Evolutionary conservation across 2,888 invertebrate species (phyloP).

Genomic region (Reticulitermes lucifugus): DNA sequence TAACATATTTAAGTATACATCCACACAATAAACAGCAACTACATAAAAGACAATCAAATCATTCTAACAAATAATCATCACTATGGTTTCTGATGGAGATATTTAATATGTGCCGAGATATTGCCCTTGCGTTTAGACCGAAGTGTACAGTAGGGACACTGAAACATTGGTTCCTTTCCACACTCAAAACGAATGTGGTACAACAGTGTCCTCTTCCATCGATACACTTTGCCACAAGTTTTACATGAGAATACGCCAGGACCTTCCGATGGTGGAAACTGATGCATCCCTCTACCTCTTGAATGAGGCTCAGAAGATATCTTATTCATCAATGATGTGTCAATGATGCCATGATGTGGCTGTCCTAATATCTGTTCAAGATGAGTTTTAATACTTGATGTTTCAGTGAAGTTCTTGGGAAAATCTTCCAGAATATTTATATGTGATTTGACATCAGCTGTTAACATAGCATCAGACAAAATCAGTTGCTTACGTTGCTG

Average conservation of each 20-base stretch:
- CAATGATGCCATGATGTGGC: neutral
- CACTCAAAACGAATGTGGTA: constrained; percentile 44
- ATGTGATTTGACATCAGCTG: neutral
- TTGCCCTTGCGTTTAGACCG: constrained; percentile 50
- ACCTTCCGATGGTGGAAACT: constrained; percentile 26
- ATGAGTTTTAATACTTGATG: neutral
- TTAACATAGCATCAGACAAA: neutral
- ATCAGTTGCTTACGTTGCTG: neutral
- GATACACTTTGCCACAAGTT: constrained; percentile 45
- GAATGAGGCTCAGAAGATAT: neutral
- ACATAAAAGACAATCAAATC: neutral
- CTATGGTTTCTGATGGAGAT: constrained; percentile 32
- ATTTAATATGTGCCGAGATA: constrained; percentile 45
- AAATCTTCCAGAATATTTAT: neutral
- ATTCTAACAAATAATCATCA: neutral
- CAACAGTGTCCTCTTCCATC: constrained; percentile 45
- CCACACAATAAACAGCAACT: too few relatives aligned
- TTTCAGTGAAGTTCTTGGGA: neutral
- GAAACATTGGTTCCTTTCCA: constrained; percentile 54
- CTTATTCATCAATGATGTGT: neutral
- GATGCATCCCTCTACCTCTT: neutral
- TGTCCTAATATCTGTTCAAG: neutral
- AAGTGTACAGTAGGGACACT: constrained; percentile 56
- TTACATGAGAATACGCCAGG: constrained; percentile 45
- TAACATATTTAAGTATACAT: too few relatives aligned